A percentile compares a stretch with the other conserved stretches of the same genome.
Evolutionary conservation across 2,113 vertebrate species (phyloP).

Genomic region (Stigmatopora nigra): DNA sequence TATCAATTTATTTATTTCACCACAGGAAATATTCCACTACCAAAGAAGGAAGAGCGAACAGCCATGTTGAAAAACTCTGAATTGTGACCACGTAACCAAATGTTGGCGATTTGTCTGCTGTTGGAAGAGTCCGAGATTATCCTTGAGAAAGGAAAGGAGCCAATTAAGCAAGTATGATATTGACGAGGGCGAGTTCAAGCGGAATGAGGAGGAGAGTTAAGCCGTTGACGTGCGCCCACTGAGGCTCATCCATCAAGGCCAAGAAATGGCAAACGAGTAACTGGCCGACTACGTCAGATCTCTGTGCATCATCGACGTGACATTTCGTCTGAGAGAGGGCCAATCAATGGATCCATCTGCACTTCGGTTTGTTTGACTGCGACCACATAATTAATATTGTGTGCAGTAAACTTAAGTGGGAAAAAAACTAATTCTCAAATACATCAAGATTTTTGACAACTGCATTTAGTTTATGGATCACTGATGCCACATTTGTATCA

Average conservation of each 20-base stretch:
- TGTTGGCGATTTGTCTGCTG: constrained; percentile 49
- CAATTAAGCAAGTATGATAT: constrained; percentile 35
- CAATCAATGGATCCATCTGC: neutral
- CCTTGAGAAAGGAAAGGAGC: constrained; percentile 49
- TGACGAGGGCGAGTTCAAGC: constrained; percentile 41
- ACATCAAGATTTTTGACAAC: neutral
- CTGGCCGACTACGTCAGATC: constrained; percentile 50
- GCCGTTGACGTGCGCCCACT: constrained; percentile 42
- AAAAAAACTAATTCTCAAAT: neutral
- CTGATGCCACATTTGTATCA: neutral
- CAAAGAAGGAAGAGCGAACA: constrained; percentile 4
- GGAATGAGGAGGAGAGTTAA: constrained; percentile 29
- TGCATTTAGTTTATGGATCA: neutral
- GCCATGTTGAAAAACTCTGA: constrained; percentile 6
- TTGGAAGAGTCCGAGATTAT: constrained; percentile 12
- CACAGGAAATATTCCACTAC: constrained; percentile 15
- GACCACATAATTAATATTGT: neutral
- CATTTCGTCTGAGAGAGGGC: constrained; percentile 38
- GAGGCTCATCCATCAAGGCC: constrained; percentile 46
- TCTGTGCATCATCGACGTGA: constrained; percentile 50
- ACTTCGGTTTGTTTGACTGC: neutral
- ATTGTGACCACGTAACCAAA: neutral
- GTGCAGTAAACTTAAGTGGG: neutral
- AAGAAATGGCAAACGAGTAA: constrained; percentile 24
- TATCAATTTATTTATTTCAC: neutral